Evolutionary conservation across 2,113 vertebrate genomes (phyloP).

Genomic region (Passer montanus): DNA sequence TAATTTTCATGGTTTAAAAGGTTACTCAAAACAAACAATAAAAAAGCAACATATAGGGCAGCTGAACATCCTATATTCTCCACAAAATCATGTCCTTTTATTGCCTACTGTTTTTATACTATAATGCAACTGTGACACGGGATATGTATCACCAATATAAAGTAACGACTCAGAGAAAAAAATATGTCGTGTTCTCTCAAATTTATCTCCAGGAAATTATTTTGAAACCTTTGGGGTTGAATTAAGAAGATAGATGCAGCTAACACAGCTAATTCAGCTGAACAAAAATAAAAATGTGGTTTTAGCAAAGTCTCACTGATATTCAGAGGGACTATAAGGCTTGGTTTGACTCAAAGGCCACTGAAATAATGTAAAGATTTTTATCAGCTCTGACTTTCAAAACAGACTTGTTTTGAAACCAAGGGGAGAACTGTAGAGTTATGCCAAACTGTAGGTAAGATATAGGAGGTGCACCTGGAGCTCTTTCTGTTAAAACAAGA

Average conservation of each 20-base stretch:
- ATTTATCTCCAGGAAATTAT: not conserved
- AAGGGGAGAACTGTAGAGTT: not conserved
- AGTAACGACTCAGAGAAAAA: not conserved
- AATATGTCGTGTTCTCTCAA: not conserved
- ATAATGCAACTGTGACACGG: not conserved
- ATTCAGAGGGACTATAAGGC: not conserved
- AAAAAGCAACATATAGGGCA: not conserved
- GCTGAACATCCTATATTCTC: not conserved
- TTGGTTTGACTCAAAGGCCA: not conserved
- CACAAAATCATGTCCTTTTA: not conserved
- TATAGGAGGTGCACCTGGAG: not conserved
- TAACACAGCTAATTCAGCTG: not conserved
- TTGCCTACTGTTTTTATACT: not conserved
- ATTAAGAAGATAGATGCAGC: not conserved
- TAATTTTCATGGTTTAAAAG: not conserved
- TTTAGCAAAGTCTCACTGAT: not conserved
- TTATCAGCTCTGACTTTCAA: not conserved
- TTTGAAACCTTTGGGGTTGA: not conserved
- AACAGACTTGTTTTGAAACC: not conserved
- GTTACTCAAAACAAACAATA: not conserved
- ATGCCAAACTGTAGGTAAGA: not conserved
- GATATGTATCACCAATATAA: not conserved
- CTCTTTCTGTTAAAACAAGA: not conserved
- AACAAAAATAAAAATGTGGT: not conserved
- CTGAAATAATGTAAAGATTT: not conserved